Evolutionary conservation across 1,140 invertebrate genomes (phyloP).

Genomic region (Pristionchus pacificus): DNA sequence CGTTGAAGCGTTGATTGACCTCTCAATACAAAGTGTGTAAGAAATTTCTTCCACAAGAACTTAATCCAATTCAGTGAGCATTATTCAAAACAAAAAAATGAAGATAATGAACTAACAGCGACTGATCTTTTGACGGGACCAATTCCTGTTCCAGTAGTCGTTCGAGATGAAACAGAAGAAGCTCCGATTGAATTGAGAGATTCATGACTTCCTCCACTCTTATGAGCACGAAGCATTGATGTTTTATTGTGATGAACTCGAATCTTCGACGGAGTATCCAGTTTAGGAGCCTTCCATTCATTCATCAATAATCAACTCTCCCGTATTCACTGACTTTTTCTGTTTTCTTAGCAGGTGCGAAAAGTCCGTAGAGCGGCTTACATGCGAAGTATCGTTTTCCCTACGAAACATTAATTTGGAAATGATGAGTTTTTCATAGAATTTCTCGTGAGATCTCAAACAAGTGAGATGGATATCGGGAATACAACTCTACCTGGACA

Average conservation of each 20-base stretch:
- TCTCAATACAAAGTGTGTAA: neutral
- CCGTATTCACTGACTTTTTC: slow-evolving; percentile 17
- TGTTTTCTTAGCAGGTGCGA: slow-evolving; percentile 35
- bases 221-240: slow-evolving; percentile 15
- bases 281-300: neutral
- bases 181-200: slow-evolving; percentile 72
- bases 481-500: slow-evolving; percentile 50
- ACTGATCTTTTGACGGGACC: neutral
- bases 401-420: no score
- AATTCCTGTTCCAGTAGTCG: slow-evolving; percentile 5
- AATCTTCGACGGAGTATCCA: neutral
- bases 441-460: neutral
- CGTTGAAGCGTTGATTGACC: neutral
- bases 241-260: slow-evolving; percentile 20
- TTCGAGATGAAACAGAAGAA: slow-evolving; percentile 21
- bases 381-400: slow-evolving; percentile 41
- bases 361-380: slow-evolving; percentile 41
- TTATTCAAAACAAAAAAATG: slow-evolving; percentile 26
- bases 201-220: slow-evolving; percentile 66
- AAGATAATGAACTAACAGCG: neutral
- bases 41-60: neutral
- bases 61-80: neutral
- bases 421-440: slow-evolving; percentile 1
- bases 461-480: neutral
- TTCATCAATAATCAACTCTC: neutral